Evolutionary conservation across 1,140 invertebrate species (phyloP).

Genomic region (Dreissena rostriformis): DNA sequence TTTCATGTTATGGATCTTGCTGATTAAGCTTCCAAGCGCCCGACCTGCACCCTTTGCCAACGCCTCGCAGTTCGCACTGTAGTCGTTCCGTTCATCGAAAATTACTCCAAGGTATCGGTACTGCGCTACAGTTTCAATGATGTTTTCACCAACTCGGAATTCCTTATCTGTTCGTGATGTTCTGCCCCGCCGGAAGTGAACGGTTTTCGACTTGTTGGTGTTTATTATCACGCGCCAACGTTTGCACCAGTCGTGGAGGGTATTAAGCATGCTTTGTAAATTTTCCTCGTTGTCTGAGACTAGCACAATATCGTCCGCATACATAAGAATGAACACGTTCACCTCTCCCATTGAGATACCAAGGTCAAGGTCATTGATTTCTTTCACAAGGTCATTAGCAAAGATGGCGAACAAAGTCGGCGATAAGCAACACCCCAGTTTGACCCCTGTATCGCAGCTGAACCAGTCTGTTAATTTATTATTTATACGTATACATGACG

Average conservation of each 20-base stretch:
- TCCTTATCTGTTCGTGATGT: neutral
- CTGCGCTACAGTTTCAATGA: slow-evolving; percentile 5
- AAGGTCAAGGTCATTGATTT: slow-evolving; percentile 16
- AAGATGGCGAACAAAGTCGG: slow-evolving; percentile 17
- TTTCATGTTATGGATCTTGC: slow-evolving; percentile 39
- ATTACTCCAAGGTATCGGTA: slow-evolving; percentile 47
- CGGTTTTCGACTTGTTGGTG: slow-evolving; percentile 28
- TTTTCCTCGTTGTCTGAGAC: slow-evolving; percentile 21
- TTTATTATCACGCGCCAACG: slow-evolving; percentile 41
- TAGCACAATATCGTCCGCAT: slow-evolving; percentile 57
- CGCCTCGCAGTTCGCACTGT: too few relatives aligned
- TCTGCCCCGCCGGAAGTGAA: neutral
- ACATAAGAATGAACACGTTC: slow-evolving; percentile 23
- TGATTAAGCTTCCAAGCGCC: slow-evolving; percentile 40
- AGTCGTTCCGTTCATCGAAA: slow-evolving; percentile 28
- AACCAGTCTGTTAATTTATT: slow-evolving; percentile 26
- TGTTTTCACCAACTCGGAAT: slow-evolving; percentile 7
- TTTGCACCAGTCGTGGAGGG: slow-evolving; percentile 31
- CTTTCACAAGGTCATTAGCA: slow-evolving; percentile 3
- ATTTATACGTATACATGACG: slow-evolving; percentile 5
- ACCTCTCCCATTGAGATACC: neutral
- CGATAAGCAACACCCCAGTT: slow-evolving; percentile 6
- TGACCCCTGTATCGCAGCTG: slow-evolving; percentile 4
- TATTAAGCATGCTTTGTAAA: slow-evolving; percentile 15
- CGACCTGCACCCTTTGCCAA: too few relatives aligned